Conservation (phyloP, 2,888 invertebrate genomes). For the Oxytorus armatus region DNA sequence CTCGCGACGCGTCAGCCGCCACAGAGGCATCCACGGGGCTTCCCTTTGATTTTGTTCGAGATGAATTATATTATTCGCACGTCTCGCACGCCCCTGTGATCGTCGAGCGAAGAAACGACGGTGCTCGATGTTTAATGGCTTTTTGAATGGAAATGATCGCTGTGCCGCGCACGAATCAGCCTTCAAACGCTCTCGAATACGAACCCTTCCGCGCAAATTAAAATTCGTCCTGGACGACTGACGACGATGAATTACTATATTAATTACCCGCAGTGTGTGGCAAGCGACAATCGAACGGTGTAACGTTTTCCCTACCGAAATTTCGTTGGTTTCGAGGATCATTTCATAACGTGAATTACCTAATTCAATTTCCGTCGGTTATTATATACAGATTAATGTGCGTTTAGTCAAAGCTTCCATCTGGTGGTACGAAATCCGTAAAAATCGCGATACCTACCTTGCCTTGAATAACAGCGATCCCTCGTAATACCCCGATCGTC, state of each 20-base stretch:
- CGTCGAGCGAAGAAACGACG: conserved; percentile 68
- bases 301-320: conserved; percentile 28
- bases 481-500: background rate
- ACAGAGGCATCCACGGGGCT: conserved; percentile 73
- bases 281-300: conserved; percentile 20
- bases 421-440: background rate
- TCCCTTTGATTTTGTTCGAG: conserved; percentile 80
- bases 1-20: conserved; percentile 68
- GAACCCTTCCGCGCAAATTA: conserved; percentile 43
- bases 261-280: conserved; percentile 51
- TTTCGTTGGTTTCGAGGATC: background rate
- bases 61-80: conserved; percentile 77
- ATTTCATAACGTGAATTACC: conserved; percentile 9
- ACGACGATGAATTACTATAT: conserved; percentile 62
- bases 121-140: conserved; percentile 80
- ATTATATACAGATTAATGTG: conserved; percentile 47
- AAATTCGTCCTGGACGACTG: conserved; percentile 60
- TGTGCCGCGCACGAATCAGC: conserved; percentile 38
- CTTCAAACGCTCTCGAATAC: conserved; percentile 24
- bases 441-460: conserved; percentile 7
- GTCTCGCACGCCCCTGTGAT: conserved; percentile 80
- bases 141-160: conserved; percentile 78
- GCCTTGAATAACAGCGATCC: background rate
- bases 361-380: conserved; percentile 39
- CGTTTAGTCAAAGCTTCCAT: background rate